Evolutionary conservation across 2,888 invertebrate species (phyloP).

Genomic region (Argyresthia goedartella): DNA sequence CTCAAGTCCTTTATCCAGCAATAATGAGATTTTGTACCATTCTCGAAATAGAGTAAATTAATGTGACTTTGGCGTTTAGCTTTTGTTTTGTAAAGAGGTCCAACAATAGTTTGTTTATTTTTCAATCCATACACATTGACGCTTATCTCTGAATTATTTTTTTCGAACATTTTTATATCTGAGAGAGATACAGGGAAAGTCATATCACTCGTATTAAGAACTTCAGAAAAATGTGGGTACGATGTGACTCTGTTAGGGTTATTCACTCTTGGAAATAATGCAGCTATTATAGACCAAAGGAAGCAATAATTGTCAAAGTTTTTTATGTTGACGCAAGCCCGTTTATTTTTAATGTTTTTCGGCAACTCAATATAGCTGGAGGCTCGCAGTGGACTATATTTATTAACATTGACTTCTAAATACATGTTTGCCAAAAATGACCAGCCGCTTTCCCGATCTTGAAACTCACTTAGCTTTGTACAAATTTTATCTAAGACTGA

Average conservation of each 20-base stretch:
- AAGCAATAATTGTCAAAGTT: neutral
- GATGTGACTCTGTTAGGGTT: neutral
- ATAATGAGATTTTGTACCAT: constrained; percentile 11
- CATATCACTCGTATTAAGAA: neutral
- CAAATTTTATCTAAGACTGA: neutral
- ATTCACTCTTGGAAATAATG: neutral
- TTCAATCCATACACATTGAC: neutral
- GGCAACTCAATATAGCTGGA: neutral
- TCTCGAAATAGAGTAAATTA: constrained; percentile 7
- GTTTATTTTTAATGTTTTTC: neutral
- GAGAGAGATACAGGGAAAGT: neutral
- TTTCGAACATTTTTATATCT: neutral
- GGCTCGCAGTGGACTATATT: neutral
- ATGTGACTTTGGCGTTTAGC: constrained; percentile 10
- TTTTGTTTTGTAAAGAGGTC: neutral
- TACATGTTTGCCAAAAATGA: neutral
- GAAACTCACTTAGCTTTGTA: neutral
- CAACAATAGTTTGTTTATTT: neutral
- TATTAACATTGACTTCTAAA: neutral
- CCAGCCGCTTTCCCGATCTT: neutral
- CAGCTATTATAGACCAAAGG: neutral
- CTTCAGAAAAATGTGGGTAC: neutral
- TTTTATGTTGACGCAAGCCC: neutral
- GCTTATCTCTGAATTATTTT: neutral
- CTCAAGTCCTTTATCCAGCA: constrained; percentile 14